Conservation (phyloP, 2,797 vertebrate genomes). For the Caiman crocodilus region DNA sequence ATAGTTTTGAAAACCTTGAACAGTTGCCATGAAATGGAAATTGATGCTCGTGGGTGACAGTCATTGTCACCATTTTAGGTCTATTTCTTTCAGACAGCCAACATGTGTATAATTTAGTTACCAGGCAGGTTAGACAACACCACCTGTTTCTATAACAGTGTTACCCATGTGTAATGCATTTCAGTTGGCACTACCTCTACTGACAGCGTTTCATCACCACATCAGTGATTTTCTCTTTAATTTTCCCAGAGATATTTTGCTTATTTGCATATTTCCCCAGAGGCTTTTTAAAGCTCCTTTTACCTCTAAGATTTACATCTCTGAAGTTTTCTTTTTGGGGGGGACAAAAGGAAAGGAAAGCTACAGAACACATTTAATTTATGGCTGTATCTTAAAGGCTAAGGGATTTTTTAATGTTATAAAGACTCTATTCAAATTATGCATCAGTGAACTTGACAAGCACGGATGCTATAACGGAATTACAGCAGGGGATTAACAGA, state of each 20-base stretch:
- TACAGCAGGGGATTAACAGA: slow-evolving; percentile 12
- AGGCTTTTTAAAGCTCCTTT: slow-evolving; percentile 51
- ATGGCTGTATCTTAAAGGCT: slow-evolving; percentile 65
- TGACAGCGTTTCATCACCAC: slow-evolving; percentile 80
- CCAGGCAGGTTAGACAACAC: slow-evolving; percentile 68
- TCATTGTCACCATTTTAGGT: slow-evolving; percentile 62
- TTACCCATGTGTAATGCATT: slow-evolving; percentile 76
- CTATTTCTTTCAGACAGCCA: slow-evolving; percentile 41
- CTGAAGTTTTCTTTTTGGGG: slow-evolving; percentile 62
- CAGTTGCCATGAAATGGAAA: not conserved
- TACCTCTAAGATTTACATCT: slow-evolving; percentile 70
- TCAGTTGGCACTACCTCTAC: slow-evolving; percentile 75
- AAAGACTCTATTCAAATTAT: slow-evolving; percentile 69
- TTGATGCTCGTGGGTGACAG: too few species aligned
- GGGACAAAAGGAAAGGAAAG: slow-evolving; percentile 38
- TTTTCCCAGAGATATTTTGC: slow-evolving; percentile 75
- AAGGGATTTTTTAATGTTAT: slow-evolving; percentile 51
- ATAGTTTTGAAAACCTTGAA: not conserved
- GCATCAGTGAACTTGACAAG: slow-evolving; percentile 52
- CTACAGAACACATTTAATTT: slow-evolving; percentile 66
- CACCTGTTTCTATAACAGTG: slow-evolving; percentile 63
- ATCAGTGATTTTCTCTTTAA: slow-evolving; percentile 76
- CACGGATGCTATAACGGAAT: not conserved
- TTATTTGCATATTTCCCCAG: slow-evolving; percentile 73
- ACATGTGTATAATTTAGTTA: slow-evolving; percentile 9